A percentile compares a stretch with the other conserved stretches of the same genome.
phyloP scores from a whole-genome alignment of 2,797 vertebrate species.

The Cynodonichthys magdalenae region DNA sequence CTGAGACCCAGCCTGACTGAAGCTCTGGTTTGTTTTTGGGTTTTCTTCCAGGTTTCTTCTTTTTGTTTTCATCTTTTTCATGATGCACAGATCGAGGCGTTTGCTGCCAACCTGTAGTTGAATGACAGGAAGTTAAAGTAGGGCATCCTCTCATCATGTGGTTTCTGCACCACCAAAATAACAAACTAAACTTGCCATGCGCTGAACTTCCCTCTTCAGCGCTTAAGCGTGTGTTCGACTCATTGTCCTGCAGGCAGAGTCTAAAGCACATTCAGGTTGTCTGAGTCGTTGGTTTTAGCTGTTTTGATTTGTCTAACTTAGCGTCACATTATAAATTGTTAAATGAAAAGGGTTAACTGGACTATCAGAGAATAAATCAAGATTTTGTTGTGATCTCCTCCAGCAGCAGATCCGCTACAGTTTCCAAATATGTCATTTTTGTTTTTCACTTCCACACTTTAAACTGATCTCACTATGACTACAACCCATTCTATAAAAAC shows the following conservation, averaged over 20 bases:
- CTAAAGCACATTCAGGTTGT: slow-evolving; percentile 5
- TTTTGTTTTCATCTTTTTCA: slow-evolving; percentile 12
- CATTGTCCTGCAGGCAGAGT: slow-evolving; percentile 20
- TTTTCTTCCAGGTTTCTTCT: neutral
- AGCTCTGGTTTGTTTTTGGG: neutral
- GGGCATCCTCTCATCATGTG: slow-evolving; percentile 69
- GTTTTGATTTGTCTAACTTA: neutral
- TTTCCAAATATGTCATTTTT: slow-evolving; percentile 56
- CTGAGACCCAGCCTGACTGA: neutral
- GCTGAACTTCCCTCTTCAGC: slow-evolving; percentile 52
- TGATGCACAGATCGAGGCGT: slow-evolving; percentile 12
- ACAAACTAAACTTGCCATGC: slow-evolving; percentile 47
- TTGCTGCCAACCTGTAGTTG: slow-evolving; percentile 31
- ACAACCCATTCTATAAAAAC: slow-evolving; percentile 3
- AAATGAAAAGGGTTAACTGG: neutral
- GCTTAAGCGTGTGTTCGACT: slow-evolving; percentile 16
- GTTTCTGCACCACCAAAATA: slow-evolving; percentile 57
- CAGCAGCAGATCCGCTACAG: slow-evolving; percentile 44
- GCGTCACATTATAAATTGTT: slow-evolving; percentile 6
- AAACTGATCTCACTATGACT: neutral
- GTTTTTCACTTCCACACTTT: slow-evolving; percentile 65
- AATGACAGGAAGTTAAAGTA: slow-evolving; percentile 68
- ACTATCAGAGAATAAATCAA: neutral
- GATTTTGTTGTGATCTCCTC: neutral
- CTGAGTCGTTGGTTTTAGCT: neutral